A percentile compares a stretch with the other conserved stretches of the same genome.
Evolutionary conservation across 2,888 invertebrate species (phyloP).

Genomic region (Xestia c-nigrum): DNA sequence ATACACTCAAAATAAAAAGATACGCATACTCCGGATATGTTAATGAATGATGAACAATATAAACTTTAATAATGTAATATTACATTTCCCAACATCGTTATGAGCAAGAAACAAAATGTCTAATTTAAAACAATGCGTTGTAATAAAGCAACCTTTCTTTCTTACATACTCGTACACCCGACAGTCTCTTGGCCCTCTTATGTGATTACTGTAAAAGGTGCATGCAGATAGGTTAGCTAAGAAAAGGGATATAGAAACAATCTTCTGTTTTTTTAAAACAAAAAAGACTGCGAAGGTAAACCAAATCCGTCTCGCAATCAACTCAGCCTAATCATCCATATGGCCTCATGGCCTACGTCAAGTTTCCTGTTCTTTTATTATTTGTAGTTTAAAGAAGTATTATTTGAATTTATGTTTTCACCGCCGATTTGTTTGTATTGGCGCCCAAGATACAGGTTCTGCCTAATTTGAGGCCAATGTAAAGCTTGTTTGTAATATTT

Average conservation of each 20-base stretch:
- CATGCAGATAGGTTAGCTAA: not conserved
- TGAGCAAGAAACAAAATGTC: constrained; percentile 2
- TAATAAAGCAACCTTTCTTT: not conserved
- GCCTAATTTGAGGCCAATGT: not conserved
- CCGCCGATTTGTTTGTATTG: too few species aligned
- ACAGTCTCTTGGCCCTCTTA: not conserved
- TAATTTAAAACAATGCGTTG: not conserved
- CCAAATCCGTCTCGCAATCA: not conserved
- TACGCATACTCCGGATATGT: not conserved
- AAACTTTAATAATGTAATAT: not conserved
- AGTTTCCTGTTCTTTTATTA: too few species aligned
- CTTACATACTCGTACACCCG: not conserved
- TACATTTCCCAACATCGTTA: not conserved
- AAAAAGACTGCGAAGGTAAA: not conserved
- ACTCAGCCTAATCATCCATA: not conserved
- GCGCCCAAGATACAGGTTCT: not conserved
- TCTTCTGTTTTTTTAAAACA: not conserved
- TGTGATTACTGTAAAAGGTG: not conserved
- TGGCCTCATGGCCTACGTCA: too few species aligned
- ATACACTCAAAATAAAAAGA: not conserved
- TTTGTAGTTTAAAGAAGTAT: too few species aligned
- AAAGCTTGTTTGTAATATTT: too few species aligned
- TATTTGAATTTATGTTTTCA: too few species aligned
- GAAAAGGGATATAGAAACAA: not conserved
- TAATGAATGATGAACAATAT: constrained; percentile 8